phyloP scores from a whole-genome alignment of 2,797 vertebrate genomes.

The Erpetoichthys calabaricus region DNA sequence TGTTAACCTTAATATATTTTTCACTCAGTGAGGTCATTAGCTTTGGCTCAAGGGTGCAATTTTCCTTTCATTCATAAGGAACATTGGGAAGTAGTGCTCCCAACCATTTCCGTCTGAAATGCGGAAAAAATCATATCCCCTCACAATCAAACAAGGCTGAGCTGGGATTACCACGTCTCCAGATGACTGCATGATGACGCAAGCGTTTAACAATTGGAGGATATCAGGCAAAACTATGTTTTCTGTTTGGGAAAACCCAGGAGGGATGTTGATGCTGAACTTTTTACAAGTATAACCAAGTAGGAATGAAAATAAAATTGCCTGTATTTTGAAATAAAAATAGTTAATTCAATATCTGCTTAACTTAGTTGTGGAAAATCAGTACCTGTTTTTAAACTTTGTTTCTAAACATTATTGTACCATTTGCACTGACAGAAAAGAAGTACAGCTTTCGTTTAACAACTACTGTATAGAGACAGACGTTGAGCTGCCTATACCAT shows the following conservation, averaged over 20 bases:
- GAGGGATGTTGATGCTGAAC: slow-evolving; percentile 51
- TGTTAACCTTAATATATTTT: slow-evolving; percentile 88
- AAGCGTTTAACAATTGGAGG: slow-evolving; percentile 93
- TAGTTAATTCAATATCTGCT: too few relatives aligned
- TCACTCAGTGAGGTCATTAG: slow-evolving; percentile 72
- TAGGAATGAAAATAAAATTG: background rate
- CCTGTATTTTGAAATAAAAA: too few relatives aligned
- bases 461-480: too few relatives aligned
- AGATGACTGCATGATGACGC: slow-evolving; percentile 68
- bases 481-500: too few relatives aligned
- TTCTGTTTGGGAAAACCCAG: slow-evolving; percentile 61
- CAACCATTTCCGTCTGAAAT: slow-evolving; percentile 79
- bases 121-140: slow-evolving; percentile 80
- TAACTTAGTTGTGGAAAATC: too few relatives aligned
- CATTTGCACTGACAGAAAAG: too few relatives aligned
- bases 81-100: slow-evolving; percentile 85
- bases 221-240: slow-evolving; percentile 77
- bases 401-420: too few relatives aligned
- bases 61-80: slow-evolving; percentile 82
- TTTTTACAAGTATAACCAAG: slow-evolving; percentile 15
- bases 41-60: slow-evolving; percentile 67
- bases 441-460: too few relatives aligned
- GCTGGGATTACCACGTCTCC: slow-evolving; percentile 51
- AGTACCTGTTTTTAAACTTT: too few relatives aligned
- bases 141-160: slow-evolving; percentile 64